These are phyloP conservation scores for Phocides pigmalion DNA, from an alignment of 1,140 invertebrate species.

Conservation along the genomic window DNA sequence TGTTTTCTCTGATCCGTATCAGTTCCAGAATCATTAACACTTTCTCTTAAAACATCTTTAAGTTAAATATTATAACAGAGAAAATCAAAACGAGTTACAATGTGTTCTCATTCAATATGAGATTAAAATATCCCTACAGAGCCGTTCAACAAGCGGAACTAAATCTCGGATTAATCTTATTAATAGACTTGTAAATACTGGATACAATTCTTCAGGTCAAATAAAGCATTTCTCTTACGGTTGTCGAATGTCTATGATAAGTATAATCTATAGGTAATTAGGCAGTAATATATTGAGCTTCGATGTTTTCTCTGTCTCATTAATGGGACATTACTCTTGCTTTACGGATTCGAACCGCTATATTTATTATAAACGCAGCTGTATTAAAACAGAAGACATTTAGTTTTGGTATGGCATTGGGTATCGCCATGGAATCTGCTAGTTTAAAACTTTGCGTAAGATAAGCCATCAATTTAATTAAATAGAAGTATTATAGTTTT, in stretches of 20 bases:
- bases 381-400: slow-evolving; percentile 27
- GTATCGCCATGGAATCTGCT: too few species aligned
- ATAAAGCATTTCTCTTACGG: slow-evolving; percentile 65
- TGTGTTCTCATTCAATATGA: slow-evolving; percentile 10
- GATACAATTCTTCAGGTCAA: slow-evolving; percentile 63
- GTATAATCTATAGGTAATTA: slow-evolving; percentile 81
- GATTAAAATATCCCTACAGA: slow-evolving; percentile 20
- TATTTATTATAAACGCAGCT: slow-evolving; percentile 47
- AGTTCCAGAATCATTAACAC: too few species aligned
- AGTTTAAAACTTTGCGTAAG: too few species aligned
- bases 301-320: slow-evolving; percentile 69
- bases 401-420: slow-evolving; percentile 21
- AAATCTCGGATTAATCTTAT: slow-evolving; percentile 61
- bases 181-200: slow-evolving; percentile 73
- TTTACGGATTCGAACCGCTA: slow-evolving; percentile 57
- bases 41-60: too few species aligned
- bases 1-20: too few species aligned
- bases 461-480: too few species aligned
- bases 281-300: slow-evolving; percentile 73
- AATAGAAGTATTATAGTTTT: too few species aligned
- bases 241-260: slow-evolving; percentile 59
- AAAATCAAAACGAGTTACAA: slow-evolving; percentile 16
- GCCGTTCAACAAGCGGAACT: slow-evolving; percentile 41
- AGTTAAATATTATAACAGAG: background rate
- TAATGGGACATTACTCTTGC: slow-evolving; percentile 70